Conservation (phyloP, 2,797 vertebrate genomes). For the Podargus strigoides region DNA sequence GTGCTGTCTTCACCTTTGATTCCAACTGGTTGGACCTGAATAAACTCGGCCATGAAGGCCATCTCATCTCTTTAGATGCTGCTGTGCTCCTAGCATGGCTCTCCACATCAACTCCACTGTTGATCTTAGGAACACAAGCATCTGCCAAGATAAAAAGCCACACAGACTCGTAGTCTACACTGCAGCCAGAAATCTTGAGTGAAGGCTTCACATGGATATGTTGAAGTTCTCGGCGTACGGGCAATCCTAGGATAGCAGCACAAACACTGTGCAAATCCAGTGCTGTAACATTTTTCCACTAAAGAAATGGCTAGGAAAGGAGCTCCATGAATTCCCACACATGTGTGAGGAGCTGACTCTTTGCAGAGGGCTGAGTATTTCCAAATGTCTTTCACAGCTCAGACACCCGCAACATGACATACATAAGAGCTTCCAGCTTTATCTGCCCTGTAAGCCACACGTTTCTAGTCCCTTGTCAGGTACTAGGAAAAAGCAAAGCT, state of each 20-base stretch:
- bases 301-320: background rate
- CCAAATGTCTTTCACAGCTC: background rate
- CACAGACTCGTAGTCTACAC: background rate
- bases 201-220: rapidly evolving
- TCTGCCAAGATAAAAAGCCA: background rate
- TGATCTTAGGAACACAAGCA: background rate
- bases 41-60: background rate
- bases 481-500: background rate
- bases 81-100: background rate
- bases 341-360: background rate
- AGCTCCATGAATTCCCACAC: background rate
- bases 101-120: background rate
- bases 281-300: background rate
- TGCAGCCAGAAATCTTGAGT: background rate
- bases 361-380: background rate
- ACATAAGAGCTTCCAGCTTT: background rate
- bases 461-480: background rate
- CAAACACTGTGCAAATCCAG: background rate
- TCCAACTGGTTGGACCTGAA: background rate
- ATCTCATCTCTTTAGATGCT: background rate
- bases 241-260: background rate
- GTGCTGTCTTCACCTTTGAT: background rate
- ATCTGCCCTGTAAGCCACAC: background rate
- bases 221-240: background rate
- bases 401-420: background rate